A percentile compares a stretch with the other conserved stretches of the same genome.
phyloP scores from a whole-genome alignment of 2,797 vertebrate species.

The Fringilla coelebs region DNA sequence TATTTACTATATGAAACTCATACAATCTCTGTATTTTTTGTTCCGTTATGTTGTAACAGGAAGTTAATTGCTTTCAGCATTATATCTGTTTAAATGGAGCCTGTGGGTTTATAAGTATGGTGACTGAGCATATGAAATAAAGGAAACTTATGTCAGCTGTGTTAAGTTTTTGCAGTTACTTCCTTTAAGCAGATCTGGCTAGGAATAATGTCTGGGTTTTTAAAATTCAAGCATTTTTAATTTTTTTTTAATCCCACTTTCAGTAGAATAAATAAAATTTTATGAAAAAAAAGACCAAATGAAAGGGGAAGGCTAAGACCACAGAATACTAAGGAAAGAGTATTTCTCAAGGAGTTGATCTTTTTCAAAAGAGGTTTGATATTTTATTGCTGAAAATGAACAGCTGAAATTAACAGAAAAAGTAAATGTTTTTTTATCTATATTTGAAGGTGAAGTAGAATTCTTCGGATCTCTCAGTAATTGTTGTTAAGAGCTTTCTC shows the following conservation, averaged over 20 bases:
- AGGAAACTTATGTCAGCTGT: neutral
- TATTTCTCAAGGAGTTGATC: neutral
- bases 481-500: slow-evolving; percentile 8
- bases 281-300: neutral
- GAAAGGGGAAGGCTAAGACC: neutral
- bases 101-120: neutral
- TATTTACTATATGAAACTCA: neutral
- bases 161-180: neutral
- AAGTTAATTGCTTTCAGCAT: neutral
- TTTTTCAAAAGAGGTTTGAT: neutral
- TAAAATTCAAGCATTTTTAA: neutral
- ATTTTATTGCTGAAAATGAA: neutral
- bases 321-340: neutral
- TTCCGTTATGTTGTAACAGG: neutral
- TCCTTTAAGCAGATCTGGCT: neutral
- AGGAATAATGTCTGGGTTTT: neutral
- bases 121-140: neutral
- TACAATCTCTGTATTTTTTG: neutral
- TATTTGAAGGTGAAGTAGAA: neutral
- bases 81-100: neutral
- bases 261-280: neutral
- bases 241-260: neutral
- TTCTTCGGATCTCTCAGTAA: neutral
- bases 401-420: neutral
- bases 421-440: neutral